Base-by-base conservation (phyloP, 2,113 vertebrate genomes). In the Melanocharis versteri region DNA sequence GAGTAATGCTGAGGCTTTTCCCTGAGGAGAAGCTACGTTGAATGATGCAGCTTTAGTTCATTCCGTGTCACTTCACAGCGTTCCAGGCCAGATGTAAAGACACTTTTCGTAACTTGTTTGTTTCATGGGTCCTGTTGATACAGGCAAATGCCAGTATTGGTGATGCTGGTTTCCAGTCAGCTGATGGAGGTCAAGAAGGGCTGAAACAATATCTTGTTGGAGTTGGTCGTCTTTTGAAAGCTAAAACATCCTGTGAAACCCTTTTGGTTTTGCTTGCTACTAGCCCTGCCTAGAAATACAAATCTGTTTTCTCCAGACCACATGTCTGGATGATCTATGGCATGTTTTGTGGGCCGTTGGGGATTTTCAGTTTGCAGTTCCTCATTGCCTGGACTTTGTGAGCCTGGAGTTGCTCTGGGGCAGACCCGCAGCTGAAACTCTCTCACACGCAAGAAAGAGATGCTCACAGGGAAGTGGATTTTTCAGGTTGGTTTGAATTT, bases 11-110 rank as follows among this genome's bases (percentile, higher is more conserved):
- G 44, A 61, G 62, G 27, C 56, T 56, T 90, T 91, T 91, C 47
- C 50, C 17, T 19, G 18, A 64, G 69, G 47, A 50, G 58, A n/a
- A 37, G 30, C 48, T n/a, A 9, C 0, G 0, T n/a, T 33, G 65
- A n/a, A 14, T 31, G 44, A 35, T 78, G 58, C 44, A 40, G 54
- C 18, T 82, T 48, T 64, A 53, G 62, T 79, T 85, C 2, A 2
- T 66, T 58, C 30, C 0, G 0, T 57, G 45, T 47, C 2, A 1
- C 75, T 80, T 87, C 39, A 37, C 19, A 60, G 73, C 40, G 61
- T 56, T 61, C 51, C 69, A 42, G 68, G 61, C 66, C 60, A 66
- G 69, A 39, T 45, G 66, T 87, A 30, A 66, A 72, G 73, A 62
- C 5, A 7, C 4, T 11, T 95, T 58, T 51, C 56, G 2, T 56